A percentile compares a stretch with the other conserved stretches of the same genome.
Evolutionary conservation across 2,888 invertebrate genomes (phyloP).

Genomic region (Strigamia transsilvanica): DNA sequence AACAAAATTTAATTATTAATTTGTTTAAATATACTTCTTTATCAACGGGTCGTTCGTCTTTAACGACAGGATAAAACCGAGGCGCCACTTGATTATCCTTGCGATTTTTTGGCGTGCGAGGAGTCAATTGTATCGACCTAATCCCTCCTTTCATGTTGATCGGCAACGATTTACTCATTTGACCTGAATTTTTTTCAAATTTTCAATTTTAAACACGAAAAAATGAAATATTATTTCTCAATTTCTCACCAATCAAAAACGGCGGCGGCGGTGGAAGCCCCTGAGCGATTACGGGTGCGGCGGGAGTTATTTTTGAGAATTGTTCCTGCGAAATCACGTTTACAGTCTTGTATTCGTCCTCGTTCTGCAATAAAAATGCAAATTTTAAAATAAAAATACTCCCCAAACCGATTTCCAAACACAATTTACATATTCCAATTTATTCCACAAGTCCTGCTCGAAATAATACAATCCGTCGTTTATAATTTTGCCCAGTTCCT

Average conservation of each 20-base stretch:
- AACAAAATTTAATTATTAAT: background rate
- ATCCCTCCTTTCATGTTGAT: background rate
- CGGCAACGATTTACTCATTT: background rate
- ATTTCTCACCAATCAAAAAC: conserved; percentile 53
- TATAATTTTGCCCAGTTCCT: conserved; percentile 93
- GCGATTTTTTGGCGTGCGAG: conserved; percentile 59
- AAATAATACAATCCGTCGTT: conserved; percentile 96
- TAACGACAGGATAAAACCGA: conserved; percentile 93
- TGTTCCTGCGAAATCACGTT: conserved; percentile 87
- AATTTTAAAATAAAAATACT: background rate
- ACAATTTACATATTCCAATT: conserved; percentile 68
- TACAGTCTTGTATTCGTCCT: conserved; percentile 72
- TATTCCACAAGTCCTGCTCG: conserved; percentile 91
- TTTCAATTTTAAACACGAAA: background rate
- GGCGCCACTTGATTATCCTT: conserved; percentile 68
- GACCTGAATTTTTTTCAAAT: background rate
- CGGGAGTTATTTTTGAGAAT: conserved; percentile 79
- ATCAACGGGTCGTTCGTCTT: conserved; percentile 74
- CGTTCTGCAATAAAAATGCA: conserved; percentile 53
- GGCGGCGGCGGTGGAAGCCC: conserved; percentile 61
- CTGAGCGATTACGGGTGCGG: conserved; percentile 70
- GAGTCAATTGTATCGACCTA: conserved; percentile 60
- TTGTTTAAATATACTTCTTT: conserved; percentile 58
- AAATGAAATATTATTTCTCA: background rate
- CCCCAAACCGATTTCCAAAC: background rate